Evolutionary conservation across 2,888 invertebrate species (phyloP).

Genomic region (Yponomeuta evonymella): DNA sequence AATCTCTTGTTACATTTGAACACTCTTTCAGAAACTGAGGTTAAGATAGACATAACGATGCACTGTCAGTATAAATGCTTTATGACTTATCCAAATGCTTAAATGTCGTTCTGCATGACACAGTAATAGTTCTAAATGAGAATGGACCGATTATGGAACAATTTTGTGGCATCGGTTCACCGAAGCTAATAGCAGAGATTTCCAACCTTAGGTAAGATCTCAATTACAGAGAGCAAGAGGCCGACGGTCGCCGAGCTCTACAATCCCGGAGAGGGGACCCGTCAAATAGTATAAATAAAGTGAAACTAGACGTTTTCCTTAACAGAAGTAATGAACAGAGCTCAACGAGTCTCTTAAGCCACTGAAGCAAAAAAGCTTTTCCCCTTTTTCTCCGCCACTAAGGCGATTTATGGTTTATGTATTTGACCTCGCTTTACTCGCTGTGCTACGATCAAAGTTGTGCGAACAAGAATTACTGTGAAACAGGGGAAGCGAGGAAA

Average conservation of each 20-base stretch:
- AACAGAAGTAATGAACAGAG: conserved; percentile 51
- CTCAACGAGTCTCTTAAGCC: conserved; percentile 32
- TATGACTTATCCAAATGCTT: not conserved
- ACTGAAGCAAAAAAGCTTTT: conserved; percentile 45
- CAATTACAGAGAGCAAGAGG: not conserved
- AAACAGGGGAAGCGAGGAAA: conserved; percentile 5
- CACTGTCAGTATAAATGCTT: conserved; percentile 3
- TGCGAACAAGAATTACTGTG: conserved; percentile 38
- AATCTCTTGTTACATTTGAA: no score
- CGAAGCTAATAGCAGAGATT: not conserved
- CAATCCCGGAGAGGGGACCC: conserved; percentile 25
- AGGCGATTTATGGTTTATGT: conserved; percentile 62
- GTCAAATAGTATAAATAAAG: conserved; percentile 32
- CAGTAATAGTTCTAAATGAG: not conserved
- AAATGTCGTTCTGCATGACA: not conserved
- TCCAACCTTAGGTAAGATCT: not conserved
- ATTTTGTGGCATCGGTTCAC: not conserved
- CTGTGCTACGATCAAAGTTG: conserved; percentile 41
- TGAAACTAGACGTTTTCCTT: conserved; percentile 36
- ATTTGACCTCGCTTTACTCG: conserved; percentile 54
- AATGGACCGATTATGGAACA: not conserved
- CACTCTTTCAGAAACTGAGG: no score
- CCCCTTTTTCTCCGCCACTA: conserved; percentile 46
- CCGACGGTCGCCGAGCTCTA: conserved; percentile 15
- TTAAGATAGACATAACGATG: not conserved